Evolutionary conservation across 2,888 invertebrate genomes (phyloP), one percentile per base, ranked within the genome.

Genomic region (Agrochola lychnidis): DNA sequence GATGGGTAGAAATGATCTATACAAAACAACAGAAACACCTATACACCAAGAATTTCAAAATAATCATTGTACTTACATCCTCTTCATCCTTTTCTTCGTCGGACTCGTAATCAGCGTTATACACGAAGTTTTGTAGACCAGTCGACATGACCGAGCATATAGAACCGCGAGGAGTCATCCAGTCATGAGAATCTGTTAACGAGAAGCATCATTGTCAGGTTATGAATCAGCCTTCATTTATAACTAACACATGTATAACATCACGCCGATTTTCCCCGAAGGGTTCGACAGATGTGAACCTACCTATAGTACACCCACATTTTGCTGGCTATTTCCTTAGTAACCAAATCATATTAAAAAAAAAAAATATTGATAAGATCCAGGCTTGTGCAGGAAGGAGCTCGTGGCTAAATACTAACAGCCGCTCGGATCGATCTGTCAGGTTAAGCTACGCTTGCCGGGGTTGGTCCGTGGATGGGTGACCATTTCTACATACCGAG

Each of bases 161-260:
- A 0, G 96, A 96, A 0, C 94, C 96, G 0, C 96, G 94, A 0
- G 96, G 96, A 2, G 96, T 95, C 93, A 96, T 93, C 96, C 96
- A 96, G 78, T 96, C 96, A 48, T 94, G 94, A 3, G 96, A 94
- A 36, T 96, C 96, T 96, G 88, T 42, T 71, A 77, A 30, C 22
- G 62, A 61, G 36, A 36, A 36, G 4, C 19, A 61, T 9, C 19
- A 9, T 30, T 36, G 19, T 61, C 19, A 19, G 10, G 9, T 30
- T 61, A 59, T 57, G 14, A 59, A 30, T 59, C 16, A 59, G 9
- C 19, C 4, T 19, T 30, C 7, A 30, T 30, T 30, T 30, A 19
- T 30, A 16, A 7, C 25, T 16, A 3, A 30, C 59, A 59, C 57
- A 30, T 30, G 2, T 30, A 48, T 59, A 16, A 30, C 16, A 16